Conservation (phyloP, 2,888 invertebrate species). For the Itoplectis maculator region DNA sequence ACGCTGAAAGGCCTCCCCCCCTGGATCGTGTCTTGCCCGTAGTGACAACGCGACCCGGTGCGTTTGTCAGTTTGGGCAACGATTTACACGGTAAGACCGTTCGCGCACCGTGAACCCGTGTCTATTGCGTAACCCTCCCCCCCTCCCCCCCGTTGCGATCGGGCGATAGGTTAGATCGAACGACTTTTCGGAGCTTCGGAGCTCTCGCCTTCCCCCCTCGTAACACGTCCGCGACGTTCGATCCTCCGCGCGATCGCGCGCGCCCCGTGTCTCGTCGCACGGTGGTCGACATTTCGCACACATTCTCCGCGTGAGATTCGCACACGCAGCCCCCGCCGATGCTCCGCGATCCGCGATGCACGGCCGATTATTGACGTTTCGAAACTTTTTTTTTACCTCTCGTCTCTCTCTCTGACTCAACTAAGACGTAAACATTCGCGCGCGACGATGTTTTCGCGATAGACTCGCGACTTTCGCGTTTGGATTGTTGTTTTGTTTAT, state of each 20-base stretch:
- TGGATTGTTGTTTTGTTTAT: background rate
- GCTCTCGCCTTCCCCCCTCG: constrained; percentile 21
- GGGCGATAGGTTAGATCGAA: constrained; percentile 66
- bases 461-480: too few species aligned
- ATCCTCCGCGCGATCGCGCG: background rate
- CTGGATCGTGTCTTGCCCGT: constrained; percentile 59
- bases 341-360: background rate
- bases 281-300: background rate
- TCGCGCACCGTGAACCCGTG: constrained; percentile 34
- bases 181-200: constrained; percentile 44
- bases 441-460: too few species aligned
- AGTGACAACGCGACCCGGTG: constrained; percentile 68
- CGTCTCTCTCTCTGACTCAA: background rate
- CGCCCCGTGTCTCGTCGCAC: background rate
- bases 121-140: constrained; percentile 70
- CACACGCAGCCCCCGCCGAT: background rate
- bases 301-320: background rate
- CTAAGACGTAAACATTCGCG: background rate
- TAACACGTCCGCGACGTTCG: background rate
- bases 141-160: constrained; percentile 30
- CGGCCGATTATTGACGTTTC: constrained; percentile 17
- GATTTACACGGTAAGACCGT: constrained; percentile 71
- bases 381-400: background rate
- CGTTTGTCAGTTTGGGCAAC: constrained; percentile 66
- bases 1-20: constrained; percentile 63